A percentile compares a stretch with the other conserved stretches of the same genome.
phyloP scores from a whole-genome alignment of 92 coral and sea anemone genomes.

The Desmophyllum pertusum region DNA sequence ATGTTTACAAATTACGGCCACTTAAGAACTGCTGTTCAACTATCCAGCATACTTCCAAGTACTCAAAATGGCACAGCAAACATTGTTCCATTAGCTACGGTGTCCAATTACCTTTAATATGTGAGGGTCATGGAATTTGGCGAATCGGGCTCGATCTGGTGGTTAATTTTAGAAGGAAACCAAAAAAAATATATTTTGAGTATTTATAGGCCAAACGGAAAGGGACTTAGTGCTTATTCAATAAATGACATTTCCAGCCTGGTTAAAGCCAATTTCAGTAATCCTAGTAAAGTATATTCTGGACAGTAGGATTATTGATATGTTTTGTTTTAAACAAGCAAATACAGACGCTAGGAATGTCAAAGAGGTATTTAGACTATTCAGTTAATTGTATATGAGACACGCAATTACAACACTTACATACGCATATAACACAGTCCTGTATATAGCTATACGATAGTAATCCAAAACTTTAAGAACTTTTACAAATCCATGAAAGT shows the following conservation, averaged over 20 bases:
- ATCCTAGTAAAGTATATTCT: background rate
- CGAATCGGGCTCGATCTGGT: background rate
- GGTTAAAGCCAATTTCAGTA: conserved; percentile 19
- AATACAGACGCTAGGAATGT: conserved; percentile 25
- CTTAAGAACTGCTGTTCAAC: conserved; percentile 11
- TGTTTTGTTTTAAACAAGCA: conserved; percentile 13
- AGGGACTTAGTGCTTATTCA: conserved; percentile 4
- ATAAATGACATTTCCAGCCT: conserved; percentile 7
- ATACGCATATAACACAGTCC: background rate
- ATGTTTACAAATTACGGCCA: conserved; percentile 48
- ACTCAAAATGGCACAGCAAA: conserved; percentile 19
- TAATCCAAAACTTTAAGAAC: background rate
- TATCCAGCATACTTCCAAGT: conserved; percentile 10
- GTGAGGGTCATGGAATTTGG: background rate
- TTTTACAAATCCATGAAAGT: background rate
- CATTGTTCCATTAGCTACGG: conserved; percentile 39
- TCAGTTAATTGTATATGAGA: conserved; percentile 12
- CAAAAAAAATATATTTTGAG: background rate
- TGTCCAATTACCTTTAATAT: conserved; percentile 25
- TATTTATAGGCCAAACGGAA: conserved; percentile 5
- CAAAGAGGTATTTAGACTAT: conserved; percentile 26
- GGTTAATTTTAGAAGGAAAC: background rate
- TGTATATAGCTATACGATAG: background rate
- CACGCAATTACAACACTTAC: conserved; percentile 34
- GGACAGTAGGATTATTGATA: background rate